Base-by-base conservation (phyloP, 1,140 invertebrate genomes). In the Orchesella cincta region DNA sequence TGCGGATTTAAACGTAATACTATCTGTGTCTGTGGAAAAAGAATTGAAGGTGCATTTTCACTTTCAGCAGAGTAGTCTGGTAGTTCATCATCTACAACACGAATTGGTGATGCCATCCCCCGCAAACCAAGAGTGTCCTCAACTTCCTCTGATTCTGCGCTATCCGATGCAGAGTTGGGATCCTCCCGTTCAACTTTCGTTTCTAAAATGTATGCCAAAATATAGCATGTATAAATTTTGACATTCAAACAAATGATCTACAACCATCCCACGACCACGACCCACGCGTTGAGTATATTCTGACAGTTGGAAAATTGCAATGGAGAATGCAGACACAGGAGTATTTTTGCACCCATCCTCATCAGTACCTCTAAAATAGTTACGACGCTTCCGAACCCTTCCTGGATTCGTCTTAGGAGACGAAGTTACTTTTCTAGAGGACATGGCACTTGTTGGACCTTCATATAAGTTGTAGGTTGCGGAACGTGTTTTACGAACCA, bases 11-110 rank as follows among this genome's bases (percentile, higher is more conserved):
- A 86, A 82, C 87, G 85, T 14, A 89, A 83, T 0, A 90, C 87
- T n/a, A 88, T 84, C 80, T 88, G 88, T 1, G 88, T 87, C 54
- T 85, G 86, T 31, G 88, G 87, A 81, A 88, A 85, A n/a, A 81
- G 12, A 0, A 0, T 23, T 36, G 39, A 39, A 23, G 71, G 20
- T 1, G 36, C 26, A 8, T 26, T 14, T 29, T 67, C 62, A 5
- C 3, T 67, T 29, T 67, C 62, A 5, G 62, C 62, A 23, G 31
- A 26, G 31, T 67, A 29, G 23, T 67, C 62, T 33, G 8, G 62
- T 2, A 33, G 28, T 14, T 67, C 31, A 12, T 67, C 62, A 31
- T 67, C 62, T 28, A 20, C 39, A 46, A 20, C 39, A 46, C 8
- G 8, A 46, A 12, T 46, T 46, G n/a, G n/a, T n/a, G n/a, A n/a